Percentiles rank a stretch among this genome's conserved stretches.
Conservation (phyloP, 2,113 vertebrate species). For the Neoarius graeffei region DNA sequence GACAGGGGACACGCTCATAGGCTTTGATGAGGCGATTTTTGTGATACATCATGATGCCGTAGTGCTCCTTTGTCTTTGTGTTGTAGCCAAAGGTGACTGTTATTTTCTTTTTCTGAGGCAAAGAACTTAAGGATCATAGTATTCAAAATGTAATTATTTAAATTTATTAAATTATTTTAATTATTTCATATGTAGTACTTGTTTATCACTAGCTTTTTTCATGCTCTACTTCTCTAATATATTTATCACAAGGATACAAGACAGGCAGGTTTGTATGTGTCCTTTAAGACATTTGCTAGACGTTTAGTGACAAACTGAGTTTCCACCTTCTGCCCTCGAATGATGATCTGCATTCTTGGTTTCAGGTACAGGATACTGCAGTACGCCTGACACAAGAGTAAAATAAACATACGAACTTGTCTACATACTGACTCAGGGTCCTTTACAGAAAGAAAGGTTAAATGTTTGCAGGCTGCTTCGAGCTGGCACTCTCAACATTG, state of each 20-base stretch:
- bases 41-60: slow-evolving; percentile 98
- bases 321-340: slow-evolving; percentile 89
- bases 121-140: slow-evolving; percentile 48
- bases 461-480: no score
- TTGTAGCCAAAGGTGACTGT: slow-evolving; percentile 93
- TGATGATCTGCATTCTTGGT: slow-evolving; percentile 90
- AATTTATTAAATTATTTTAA: background rate
- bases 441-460: background rate
- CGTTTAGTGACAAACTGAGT: slow-evolving; percentile 89
- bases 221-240: background rate
- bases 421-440: background rate
- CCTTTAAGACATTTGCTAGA: slow-evolving; percentile 78
- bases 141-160: background rate
- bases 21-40: slow-evolving; percentile 75
- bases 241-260: slow-evolving; percentile 78
- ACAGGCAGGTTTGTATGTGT: slow-evolving; percentile 85
- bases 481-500: no score
- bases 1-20: slow-evolving; percentile 91
- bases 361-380: slow-evolving; percentile 94
- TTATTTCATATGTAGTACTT: background rate
- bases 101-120: slow-evolving; percentile 71
- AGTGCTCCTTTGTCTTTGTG: slow-evolving; percentile 93
- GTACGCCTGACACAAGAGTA: slow-evolving; percentile 77
- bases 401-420: background rate
- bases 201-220: slow-evolving; percentile 56